Percentiles rank a stretch among this genome's conserved stretches.
Conservation (phyloP, 1,140 invertebrate species). For the Aphis craccivora region DNA sequence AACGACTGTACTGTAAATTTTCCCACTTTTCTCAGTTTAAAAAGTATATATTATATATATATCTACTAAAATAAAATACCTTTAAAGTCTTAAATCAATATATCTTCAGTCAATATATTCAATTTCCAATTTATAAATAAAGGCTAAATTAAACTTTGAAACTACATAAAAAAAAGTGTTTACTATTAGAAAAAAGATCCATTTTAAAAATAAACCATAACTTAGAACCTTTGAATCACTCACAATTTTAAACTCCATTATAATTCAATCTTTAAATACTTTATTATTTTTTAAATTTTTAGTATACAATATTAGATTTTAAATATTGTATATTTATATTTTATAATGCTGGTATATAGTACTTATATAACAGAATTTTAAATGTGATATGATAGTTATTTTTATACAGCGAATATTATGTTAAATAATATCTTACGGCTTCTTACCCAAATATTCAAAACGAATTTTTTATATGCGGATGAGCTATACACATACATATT, state of each 20-base stretch:
- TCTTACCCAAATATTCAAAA: not conserved
- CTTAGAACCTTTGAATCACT: not conserved
- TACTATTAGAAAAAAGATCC: not conserved
- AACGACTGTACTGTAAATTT: too few relatives aligned
- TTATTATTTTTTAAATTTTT: not conserved
- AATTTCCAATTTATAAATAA: not conserved
- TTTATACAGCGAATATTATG: not conserved
- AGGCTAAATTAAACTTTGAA: not conserved
- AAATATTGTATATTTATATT: too few relatives aligned
- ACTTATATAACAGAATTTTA: too few relatives aligned
- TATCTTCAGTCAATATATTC: not conserved
- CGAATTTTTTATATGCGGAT: not conserved
- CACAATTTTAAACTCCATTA: not conserved
- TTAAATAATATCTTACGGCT: too few relatives aligned
- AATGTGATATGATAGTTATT: too few relatives aligned
- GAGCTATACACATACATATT: not conserved
- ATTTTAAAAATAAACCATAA: not conserved
- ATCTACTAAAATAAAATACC: not conserved
- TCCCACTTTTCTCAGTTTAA: too few relatives aligned
- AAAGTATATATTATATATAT: too few relatives aligned
- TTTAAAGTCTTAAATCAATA: not conserved
- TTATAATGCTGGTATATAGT: too few relatives aligned
- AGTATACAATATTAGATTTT: too few relatives aligned
- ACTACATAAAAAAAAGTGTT: not conserved
- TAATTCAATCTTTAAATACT: not conserved